phyloP scores from a whole-genome alignment of 2,797 vertebrate genomes.

The Triplophysa yarkandensis region DNA sequence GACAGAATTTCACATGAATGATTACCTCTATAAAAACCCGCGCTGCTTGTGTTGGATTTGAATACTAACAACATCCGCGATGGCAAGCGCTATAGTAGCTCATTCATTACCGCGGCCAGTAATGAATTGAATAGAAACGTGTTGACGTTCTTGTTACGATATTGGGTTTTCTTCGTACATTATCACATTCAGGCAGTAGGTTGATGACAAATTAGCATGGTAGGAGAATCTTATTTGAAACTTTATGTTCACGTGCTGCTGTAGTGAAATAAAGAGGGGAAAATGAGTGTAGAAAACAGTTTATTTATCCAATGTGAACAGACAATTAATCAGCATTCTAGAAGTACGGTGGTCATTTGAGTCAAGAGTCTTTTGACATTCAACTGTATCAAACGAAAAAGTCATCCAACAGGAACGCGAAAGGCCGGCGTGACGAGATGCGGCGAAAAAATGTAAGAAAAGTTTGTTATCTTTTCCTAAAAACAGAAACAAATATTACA shows the following conservation, averaged over 20 bases:
- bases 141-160: neutral
- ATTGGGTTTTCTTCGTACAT: slow-evolving; percentile 5
- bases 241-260: neutral
- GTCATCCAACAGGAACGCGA: no score
- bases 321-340: no score
- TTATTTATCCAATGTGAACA: no score
- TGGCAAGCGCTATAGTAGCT: slow-evolving; percentile 1
- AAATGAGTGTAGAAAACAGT: no score
- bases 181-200: slow-evolving; percentile 32
- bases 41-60: slow-evolving; percentile 17
- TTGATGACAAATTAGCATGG: slow-evolving; percentile 12
- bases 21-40: slow-evolving; percentile 21
- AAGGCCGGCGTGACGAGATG: no score
- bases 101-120: slow-evolving; percentile 11
- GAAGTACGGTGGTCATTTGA: no score
- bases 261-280: neutral
- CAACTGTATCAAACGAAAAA: no score
- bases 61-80: slow-evolving; percentile 32
- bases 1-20: slow-evolving; percentile 38
- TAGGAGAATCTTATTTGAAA: neutral
- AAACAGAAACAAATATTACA: no score
- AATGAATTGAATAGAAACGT: slow-evolving; percentile 8
- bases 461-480: no score
- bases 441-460: no score
- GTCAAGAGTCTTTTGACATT: no score